phyloP scores from a whole-genome alignment of 1,140 invertebrate species.

The Alviniconcha marisindica region DNA sequence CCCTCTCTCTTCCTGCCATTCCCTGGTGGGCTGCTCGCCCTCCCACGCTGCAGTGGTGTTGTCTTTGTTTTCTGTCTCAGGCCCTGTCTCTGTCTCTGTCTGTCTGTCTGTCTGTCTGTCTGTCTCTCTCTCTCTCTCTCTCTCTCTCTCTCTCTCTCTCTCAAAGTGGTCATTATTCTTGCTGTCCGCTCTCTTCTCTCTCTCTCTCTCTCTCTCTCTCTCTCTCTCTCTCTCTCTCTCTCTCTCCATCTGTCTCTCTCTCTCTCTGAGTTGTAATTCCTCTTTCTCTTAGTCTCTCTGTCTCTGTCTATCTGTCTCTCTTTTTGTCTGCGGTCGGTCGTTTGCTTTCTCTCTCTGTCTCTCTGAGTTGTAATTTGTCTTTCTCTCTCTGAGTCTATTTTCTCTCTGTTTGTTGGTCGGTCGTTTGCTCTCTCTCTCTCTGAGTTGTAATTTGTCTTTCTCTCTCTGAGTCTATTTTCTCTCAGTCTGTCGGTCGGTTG shows the following conservation, averaged over 20 bases:
- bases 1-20: background rate
- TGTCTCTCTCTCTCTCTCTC: conserved; percentile 31
- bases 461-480: too few species aligned
- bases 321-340: background rate
- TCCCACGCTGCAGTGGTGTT: background rate
- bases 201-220: conserved; percentile 32
- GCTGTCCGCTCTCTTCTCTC: conserved; percentile 9
- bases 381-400: too few species aligned
- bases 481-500: background rate
- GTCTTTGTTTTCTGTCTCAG: background rate
- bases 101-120: conserved; percentile 15
- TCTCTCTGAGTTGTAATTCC: background rate
- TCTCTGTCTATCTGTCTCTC: conserved; percentile 2
- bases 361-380: too few species aligned
- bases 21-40: background rate
- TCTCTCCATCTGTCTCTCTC: conserved; percentile 13
- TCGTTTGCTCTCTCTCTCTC: too few species aligned
- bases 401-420: background rate
- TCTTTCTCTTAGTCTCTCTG: background rate
- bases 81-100: background rate
- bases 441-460: too few species aligned
- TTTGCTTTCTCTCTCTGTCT: background rate
- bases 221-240: conserved; percentile 10
- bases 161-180: background rate
- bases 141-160: conserved; percentile 30